A percentile compares a stretch with the other conserved stretches of the same genome.
Conservation (phyloP, 2,797 vertebrate species). For the Neosilurus hyrtlii region DNA sequence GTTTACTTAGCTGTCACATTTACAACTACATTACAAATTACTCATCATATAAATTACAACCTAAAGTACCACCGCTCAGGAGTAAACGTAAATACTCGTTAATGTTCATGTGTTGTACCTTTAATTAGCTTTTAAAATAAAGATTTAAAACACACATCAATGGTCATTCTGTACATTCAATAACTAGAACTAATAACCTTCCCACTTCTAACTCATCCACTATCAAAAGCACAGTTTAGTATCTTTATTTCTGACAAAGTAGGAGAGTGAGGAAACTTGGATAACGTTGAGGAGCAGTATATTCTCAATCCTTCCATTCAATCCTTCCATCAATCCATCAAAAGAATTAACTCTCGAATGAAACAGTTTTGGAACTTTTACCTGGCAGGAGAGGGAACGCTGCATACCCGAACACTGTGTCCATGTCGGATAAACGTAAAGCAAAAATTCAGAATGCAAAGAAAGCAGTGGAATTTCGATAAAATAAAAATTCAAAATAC, state of each 20-base stretch:
- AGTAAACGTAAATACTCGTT: not conserved
- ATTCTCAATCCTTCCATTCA: not conserved
- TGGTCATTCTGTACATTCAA: not conserved
- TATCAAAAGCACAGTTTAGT: no score
- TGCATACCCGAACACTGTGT: slow-evolving; percentile 71
- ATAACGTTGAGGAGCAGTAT: not conserved
- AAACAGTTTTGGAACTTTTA: slow-evolving; percentile 58
- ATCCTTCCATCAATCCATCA: not conserved
- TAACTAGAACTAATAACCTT: not conserved
- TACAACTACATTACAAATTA: not conserved
- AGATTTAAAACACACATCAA: not conserved
- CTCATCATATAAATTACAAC: not conserved
- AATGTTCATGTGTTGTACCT: not conserved
- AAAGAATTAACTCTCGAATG: not conserved
- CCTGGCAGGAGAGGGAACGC: slow-evolving; percentile 75
- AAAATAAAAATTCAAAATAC: not conserved
- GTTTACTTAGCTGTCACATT: not conserved
- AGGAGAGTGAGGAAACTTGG: not conserved
- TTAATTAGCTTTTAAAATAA: not conserved
- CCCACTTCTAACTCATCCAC: not conserved
- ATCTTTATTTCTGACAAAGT: not conserved
- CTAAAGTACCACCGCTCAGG: no score
- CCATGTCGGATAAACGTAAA: slow-evolving; percentile 59
- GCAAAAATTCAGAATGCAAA: not conserved
- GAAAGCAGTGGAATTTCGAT: not conserved